Evolutionary conservation across 2,113 vertebrate species (phyloP).

Genomic region (Cebus imitator): DNA sequence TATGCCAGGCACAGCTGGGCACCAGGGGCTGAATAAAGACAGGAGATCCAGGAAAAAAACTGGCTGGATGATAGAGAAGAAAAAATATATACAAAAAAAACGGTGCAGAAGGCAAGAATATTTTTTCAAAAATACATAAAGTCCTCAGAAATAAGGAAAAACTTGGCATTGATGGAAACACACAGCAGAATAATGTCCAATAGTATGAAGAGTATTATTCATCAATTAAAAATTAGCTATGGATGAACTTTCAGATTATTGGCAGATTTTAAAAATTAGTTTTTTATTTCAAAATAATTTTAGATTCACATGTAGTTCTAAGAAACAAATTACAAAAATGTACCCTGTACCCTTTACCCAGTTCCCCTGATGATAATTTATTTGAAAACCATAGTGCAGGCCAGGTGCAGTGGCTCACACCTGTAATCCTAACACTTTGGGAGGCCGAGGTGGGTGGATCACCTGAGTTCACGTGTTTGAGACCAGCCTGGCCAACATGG

Average conservation of each 20-base stretch:
- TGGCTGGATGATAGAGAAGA: rapidly evolving
- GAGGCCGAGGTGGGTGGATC: too few relatives aligned
- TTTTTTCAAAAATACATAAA: background rate
- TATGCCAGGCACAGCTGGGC: background rate
- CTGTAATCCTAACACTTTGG: too few relatives aligned
- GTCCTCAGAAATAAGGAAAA: background rate
- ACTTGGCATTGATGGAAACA: background rate
- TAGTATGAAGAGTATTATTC: background rate
- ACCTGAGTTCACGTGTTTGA: too few relatives aligned
- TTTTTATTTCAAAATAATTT: background rate
- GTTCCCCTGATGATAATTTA: background rate
- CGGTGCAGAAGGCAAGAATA: background rate
- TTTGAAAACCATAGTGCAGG: background rate
- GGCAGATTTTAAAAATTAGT: background rate
- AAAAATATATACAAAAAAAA: background rate
- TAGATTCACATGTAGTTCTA: background rate
- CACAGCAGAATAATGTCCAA: background rate
- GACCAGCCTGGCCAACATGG: too few relatives aligned
- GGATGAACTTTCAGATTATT: background rate
- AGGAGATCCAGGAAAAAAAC: background rate
- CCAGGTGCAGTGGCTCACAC: too few relatives aligned
- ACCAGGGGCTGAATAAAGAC: background rate
- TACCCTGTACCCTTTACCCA: background rate
- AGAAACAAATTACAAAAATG: background rate
- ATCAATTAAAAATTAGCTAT: background rate